Conservation (phyloP, 2,888 invertebrate species). For the Gymnocheta viridis region DNA sequence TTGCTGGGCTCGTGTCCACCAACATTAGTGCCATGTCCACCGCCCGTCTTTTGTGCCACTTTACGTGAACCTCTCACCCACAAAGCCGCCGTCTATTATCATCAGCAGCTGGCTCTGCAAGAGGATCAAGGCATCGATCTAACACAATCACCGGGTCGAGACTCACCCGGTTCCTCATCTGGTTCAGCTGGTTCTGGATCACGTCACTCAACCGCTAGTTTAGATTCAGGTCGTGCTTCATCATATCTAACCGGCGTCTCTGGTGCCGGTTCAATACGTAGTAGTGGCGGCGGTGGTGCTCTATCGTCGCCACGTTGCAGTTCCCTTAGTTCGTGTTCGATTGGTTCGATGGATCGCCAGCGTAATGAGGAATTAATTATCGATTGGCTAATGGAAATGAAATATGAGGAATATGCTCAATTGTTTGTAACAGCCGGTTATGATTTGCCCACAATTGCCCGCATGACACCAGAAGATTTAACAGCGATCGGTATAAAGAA, state of each 20-base stretch:
- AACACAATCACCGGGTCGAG: conserved; percentile 95
- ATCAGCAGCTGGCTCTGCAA: conserved; percentile 90
- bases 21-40: conserved; percentile 83
- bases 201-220: conserved; percentile 91
- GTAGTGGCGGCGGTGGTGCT: conserved; percentile 78
- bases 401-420: conserved; percentile 97
- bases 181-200: conserved; percentile 94
- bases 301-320: conserved; percentile 87
- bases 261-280: conserved; percentile 81
- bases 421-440: conserved; percentile 97
- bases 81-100: conserved; percentile 90
- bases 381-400: conserved; percentile 95
- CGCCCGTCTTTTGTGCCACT: conserved; percentile 86
- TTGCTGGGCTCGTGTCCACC: conserved; percentile 72
- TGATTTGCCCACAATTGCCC: conserved; percentile 98
- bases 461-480: conserved; percentile 98
- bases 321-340: conserved; percentile 88
- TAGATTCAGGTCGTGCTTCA: conserved; percentile 96
- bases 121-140: conserved; percentile 95
- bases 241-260: conserved; percentile 85
- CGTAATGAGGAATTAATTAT: conserved; percentile 95
- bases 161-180: conserved; percentile 94
- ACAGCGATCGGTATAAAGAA: conserved; percentile 96
- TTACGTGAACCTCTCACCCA: conserved; percentile 87
- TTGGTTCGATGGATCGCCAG: conserved; percentile 89